phyloP scores from a whole-genome alignment of 2,888 invertebrate genomes.

The Troglohyphantes excavatus region DNA sequence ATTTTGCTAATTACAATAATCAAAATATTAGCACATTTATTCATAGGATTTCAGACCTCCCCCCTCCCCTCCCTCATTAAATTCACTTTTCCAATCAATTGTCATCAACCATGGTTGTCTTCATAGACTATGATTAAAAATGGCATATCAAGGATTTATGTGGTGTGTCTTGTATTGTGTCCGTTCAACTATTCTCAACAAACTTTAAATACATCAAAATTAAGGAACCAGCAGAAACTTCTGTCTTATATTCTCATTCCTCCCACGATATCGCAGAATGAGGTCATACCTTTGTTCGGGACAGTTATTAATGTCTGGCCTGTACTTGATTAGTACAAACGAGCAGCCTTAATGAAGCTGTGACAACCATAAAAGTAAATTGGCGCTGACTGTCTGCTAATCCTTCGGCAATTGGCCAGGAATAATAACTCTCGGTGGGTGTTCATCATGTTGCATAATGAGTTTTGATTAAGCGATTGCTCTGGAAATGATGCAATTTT shows the following conservation, averaged over 20 bases:
- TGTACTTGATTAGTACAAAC: neutral
- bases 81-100: too few species aligned
- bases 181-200: neutral
- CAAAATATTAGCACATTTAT: too few species aligned
- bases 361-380: neutral
- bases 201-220: neutral
- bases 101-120: neutral
- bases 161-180: neutral
- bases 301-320: neutral
- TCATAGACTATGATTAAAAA: neutral
- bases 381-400: neutral
- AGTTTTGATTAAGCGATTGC: neutral
- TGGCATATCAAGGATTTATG: neutral
- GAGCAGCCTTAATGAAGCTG: neutral
- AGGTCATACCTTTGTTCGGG: neutral
- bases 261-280: conserved; percentile 1
- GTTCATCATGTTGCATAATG: neutral
- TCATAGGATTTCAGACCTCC: neutral
- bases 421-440: neutral
- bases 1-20: too few species aligned
- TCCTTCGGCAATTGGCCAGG: neutral
- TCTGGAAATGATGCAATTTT: neutral
- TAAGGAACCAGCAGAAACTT: too few species aligned
- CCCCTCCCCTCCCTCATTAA: too few species aligned
- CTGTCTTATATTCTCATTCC: neutral